phyloP scores from a whole-genome alignment of 2,888 invertebrate species.

The Ochropleura leucogaster region DNA sequence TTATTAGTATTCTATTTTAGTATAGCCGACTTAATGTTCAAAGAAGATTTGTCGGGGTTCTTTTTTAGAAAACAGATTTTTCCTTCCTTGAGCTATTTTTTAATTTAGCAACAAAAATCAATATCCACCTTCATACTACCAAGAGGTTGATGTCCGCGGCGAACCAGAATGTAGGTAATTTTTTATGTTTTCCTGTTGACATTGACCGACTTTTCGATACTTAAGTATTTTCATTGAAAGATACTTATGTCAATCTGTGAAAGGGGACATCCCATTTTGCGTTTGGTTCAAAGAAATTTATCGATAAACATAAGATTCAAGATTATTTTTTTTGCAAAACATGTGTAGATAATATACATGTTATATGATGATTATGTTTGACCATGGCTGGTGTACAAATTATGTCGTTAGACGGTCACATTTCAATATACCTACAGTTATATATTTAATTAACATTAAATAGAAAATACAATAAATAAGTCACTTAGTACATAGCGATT shows the following conservation, averaged over 20 bases:
- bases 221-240: constrained; percentile 7
- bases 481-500: too few relatives aligned
- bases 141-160: neutral
- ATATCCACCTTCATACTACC: neutral
- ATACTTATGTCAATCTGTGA: neutral
- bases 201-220: constrained; percentile 7
- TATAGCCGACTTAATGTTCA: neutral
- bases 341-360: too few relatives aligned
- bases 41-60: neutral
- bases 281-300: neutral
- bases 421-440: too few relatives aligned
- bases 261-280: constrained; percentile 18
- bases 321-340: too few relatives aligned
- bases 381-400: too few relatives aligned
- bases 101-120: neutral
- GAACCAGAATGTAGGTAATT: constrained; percentile 10
- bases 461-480: too few relatives aligned
- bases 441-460: too few relatives aligned
- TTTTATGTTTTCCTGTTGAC: constrained; percentile 27
- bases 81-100: neutral
- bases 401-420: too few relatives aligned
- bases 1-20: neutral
- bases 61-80: neutral
- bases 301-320: too few relatives aligned
- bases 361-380: too few relatives aligned